These are phyloP conservation scores for Pomphorhynchus laevis DNA, from an alignment of 1,140 invertebrate genomes.

Conservation along the genomic window DNA sequence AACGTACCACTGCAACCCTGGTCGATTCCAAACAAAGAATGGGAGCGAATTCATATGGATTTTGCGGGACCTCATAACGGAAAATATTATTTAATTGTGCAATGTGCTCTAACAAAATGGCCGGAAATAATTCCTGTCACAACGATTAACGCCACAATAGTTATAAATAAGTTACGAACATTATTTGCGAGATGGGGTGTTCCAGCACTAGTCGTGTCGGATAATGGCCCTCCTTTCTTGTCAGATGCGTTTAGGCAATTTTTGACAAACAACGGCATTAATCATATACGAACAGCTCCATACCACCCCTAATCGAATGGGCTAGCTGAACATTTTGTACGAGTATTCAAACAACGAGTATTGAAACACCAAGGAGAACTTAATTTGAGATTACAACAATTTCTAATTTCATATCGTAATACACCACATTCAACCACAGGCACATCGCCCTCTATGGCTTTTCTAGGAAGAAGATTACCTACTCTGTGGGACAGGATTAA, in stretches of 20 bases:
- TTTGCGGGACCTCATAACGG: constrained; percentile 19
- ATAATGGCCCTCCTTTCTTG: constrained; percentile 17
- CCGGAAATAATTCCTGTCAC: constrained; percentile 14
- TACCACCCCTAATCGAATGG: constrained; percentile 15
- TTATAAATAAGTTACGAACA: constrained; percentile 7
- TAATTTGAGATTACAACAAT: background rate
- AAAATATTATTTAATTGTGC: constrained; percentile 17
- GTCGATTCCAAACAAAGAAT: constrained; percentile 16
- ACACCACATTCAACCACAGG: background rate
- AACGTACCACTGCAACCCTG: no score
- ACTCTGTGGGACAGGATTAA: background rate
- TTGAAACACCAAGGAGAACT: no score
- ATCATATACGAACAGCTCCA: constrained; percentile 12
- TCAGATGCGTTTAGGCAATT: constrained; percentile 15
- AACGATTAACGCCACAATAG: constrained; percentile 7
- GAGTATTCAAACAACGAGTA: background rate
- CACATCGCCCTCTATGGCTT: background rate
- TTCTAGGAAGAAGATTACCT: background rate
- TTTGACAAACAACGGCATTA: constrained; percentile 13
- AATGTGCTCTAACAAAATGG: constrained; percentile 20
- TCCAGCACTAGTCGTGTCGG: constrained; percentile 14
- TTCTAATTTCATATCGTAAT: background rate
- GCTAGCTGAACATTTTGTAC: constrained; percentile 9
- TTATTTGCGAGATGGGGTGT: constrained; percentile 12
- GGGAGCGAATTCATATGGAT: constrained; percentile 22